Conservation (phyloP, 2,113 vertebrate species). For the Amblyopsis rosae region DNA sequence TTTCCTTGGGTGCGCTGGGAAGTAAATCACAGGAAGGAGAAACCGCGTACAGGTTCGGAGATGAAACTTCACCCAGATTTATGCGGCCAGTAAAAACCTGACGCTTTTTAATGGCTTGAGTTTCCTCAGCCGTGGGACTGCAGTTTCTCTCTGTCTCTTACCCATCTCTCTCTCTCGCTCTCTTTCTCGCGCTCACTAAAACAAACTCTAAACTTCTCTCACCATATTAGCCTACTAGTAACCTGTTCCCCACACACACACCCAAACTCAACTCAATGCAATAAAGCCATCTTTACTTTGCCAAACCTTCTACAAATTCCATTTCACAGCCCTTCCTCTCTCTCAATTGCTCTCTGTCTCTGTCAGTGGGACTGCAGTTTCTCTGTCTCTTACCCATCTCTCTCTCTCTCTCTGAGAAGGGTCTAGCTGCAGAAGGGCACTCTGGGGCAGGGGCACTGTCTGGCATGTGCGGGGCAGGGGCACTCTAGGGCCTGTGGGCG, state of each 20-base stretch:
- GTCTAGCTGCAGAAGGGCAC: too few species aligned
- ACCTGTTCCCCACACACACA: not conserved
- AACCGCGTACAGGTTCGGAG: conserved; percentile 65
- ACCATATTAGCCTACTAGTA: conserved; percentile 48
- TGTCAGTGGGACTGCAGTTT: conserved; percentile 1
- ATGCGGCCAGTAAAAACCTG: conserved; percentile 72
- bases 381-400: conserved; percentile 32
- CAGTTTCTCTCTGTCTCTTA: conserved; percentile 23
- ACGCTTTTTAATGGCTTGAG: conserved; percentile 70
- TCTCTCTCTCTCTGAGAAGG: conserved; percentile 12
- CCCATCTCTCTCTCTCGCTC: conserved; percentile 27
- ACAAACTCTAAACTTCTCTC: conserved; percentile 10
- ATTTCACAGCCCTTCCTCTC: not conserved
- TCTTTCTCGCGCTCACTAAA: conserved; percentile 40
- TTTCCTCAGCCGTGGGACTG: conserved; percentile 63
- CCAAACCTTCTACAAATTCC: not conserved
- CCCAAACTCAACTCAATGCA: not conserved
- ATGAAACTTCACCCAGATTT: conserved; percentile 80
- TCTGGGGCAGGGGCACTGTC: too few species aligned
- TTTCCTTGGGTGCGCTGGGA: conserved; percentile 31
- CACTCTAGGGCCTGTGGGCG: too few species aligned
- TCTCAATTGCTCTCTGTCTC: conserved; percentile 3
- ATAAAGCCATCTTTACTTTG: not conserved
- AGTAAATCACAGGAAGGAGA: conserved; percentile 78
- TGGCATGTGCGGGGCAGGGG: too few species aligned